Percentiles rank a stretch among this genome's conserved stretches.
phyloP scores from a whole-genome alignment of 2,113 vertebrate genomes.

The Oplegnathus fasciatus region DNA sequence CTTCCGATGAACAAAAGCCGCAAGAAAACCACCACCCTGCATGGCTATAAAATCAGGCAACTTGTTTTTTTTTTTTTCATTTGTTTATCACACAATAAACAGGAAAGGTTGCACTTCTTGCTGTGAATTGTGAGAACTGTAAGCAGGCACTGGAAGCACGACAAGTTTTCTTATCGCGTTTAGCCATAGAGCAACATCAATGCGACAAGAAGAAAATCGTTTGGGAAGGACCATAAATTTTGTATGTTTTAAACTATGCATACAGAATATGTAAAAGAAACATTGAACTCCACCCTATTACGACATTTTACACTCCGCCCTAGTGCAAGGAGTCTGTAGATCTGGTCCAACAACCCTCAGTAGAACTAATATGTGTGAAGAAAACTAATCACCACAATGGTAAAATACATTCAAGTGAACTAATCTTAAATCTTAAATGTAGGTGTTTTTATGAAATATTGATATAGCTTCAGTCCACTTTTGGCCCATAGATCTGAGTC shows the following conservation, averaged over 20 bases:
- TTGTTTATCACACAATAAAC: conserved; percentile 81
- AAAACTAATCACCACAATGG: not conserved
- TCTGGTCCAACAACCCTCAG: not conserved
- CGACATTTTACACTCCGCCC: not conserved
- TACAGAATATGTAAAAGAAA: conserved; percentile 36
- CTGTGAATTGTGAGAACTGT: conserved; percentile 82
- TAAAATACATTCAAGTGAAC: not conserved
- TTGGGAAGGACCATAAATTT: conserved; percentile 37
- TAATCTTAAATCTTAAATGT: not conserved
- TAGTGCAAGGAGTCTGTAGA: not conserved
- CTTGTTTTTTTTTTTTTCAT: conserved; percentile 49
- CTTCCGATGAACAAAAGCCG: conserved; percentile 79
- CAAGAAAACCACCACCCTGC: conserved; percentile 54
- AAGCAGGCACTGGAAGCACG: conserved; percentile 45
- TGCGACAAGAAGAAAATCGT: conserved; percentile 42
- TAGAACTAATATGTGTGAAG: not conserved
- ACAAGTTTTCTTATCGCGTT: conserved; percentile 73
- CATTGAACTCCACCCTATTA: conserved; percentile 32
- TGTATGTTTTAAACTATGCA: conserved; percentile 25
- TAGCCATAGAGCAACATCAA: conserved; percentile 59
- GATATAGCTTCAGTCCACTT: conserved; percentile 41
- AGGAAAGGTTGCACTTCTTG: conserved; percentile 78
- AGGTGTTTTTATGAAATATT: conserved; percentile 11
- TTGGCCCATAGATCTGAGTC: conserved; percentile 35
- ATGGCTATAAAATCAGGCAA: conserved; percentile 44